Evolutionary conservation across 2,888 invertebrate species (phyloP).

Genomic region (Sussaba pulchella): DNA sequence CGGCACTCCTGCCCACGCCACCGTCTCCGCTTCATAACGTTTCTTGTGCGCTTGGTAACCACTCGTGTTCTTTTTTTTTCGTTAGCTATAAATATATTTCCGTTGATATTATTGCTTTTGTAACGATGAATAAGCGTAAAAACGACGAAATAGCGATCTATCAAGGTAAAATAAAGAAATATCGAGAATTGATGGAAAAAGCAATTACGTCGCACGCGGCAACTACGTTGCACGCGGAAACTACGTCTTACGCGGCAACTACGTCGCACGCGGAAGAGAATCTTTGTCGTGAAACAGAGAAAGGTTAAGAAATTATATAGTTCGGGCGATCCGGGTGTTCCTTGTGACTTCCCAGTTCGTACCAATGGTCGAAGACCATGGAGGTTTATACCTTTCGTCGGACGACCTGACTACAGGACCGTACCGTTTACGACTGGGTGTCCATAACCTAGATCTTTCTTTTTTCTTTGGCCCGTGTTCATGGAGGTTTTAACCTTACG

Average conservation of each 20-base stretch:
- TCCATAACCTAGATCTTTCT: too few relatives aligned
- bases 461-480: too few relatives aligned
- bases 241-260: too few relatives aligned
- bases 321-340: background rate
- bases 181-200: conserved; percentile 3
- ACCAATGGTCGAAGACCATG: background rate
- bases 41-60: background rate
- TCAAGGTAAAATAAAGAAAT: background rate
- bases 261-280: background rate
- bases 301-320: background rate
- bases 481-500: too few relatives aligned
- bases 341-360: background rate
- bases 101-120: too few relatives aligned
- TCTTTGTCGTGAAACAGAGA: background rate
- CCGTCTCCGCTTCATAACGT: background rate
- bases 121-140: conserved; percentile 21
- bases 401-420: too few relatives aligned
- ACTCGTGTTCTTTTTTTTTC: background rate
- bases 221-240: too few relatives aligned
- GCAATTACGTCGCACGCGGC: too few relatives aligned
- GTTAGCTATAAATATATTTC: background rate
- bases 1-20: background rate
- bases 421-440: too few relatives aligned
- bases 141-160: conserved; percentile 7
- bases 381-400: too few relatives aligned